Base-by-base conservation (phyloP, 2,888 invertebrate species). In the Hirtodrosophila trivittata region DNA sequence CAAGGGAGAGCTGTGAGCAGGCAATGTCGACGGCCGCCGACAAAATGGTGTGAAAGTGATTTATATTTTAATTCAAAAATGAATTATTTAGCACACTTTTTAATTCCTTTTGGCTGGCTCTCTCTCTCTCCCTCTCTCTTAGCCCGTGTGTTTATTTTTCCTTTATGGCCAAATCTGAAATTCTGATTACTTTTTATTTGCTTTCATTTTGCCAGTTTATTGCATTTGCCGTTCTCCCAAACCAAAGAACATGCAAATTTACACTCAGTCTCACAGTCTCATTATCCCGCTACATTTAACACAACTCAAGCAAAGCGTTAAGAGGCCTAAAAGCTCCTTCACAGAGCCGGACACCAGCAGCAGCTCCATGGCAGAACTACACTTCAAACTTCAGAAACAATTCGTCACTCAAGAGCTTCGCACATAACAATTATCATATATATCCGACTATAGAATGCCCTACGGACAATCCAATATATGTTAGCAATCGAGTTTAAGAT, bases 1-100 rank as follows among this genome's bases (percentile, higher is more conserved):
- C 38, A 37, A 35, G 25, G 18, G 45, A 8, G 16, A 14, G 10
- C 6, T 5, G 28, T 46, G 13, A 33, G 33, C 41, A 43, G 52
- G 32, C 45, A 12, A 9, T 35, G 37, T 66, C 49, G 47, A 28
- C 51, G 62, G 45, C 52, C 50, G 64, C 66, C 70, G 60, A 80
- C 84, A 86, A 83, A 77, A 86, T 84, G 82, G 83, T 84, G 84
- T 77, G 87, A 86, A 87, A 84, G 88, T 88, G 87, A 87, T 87
- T 87, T 88, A 87, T 87, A 86, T 87, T 86, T 84, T 82, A 88
- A 82, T 87, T 88, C 80, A 69, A 75, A 85, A 87, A 87, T 88
- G 86, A 88, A 87, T 87, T 87, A 87, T 87, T 88, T 85, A 87
- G 75, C 75, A 71, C 81, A 85, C 74, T 88, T 87, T 87, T 83